Evolutionary conservation across 2,888 invertebrate species (phyloP).

Genomic region (Papilio demoleus): DNA sequence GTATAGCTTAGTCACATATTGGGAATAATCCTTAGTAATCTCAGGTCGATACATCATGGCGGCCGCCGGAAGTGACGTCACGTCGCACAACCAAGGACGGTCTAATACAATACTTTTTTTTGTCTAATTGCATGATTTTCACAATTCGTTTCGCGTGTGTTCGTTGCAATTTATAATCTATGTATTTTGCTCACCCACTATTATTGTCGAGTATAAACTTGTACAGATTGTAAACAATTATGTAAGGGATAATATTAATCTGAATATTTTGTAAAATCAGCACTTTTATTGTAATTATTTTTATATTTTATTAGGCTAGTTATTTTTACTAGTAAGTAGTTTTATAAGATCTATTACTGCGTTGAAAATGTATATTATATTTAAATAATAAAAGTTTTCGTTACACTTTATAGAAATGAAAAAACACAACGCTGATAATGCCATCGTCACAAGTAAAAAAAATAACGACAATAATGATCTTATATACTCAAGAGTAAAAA

Average conservation of each 20-base stretch:
- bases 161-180: not conserved
- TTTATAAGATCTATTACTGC: no score
- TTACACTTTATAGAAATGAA: no score
- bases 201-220: not conserved
- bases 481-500: no score
- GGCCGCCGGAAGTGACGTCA: conserved; percentile 59
- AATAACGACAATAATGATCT: no score
- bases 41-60: conserved; percentile 44
- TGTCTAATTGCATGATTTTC: conserved; percentile 37
- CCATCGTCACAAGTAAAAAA: no score
- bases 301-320: no score
- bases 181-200: not conserved
- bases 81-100: conserved; percentile 45
- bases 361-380: no score
- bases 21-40: not conserved
- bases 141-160: conserved; percentile 25
- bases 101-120: conserved; percentile 37
- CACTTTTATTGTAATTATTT: no score
- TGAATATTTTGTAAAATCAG: no score
- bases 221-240: not conserved
- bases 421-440: no score
- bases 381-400: no score
- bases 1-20: not conserved
- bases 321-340: no score
- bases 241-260: not conserved